These are phyloP conservation scores for Rutilus rutilus DNA, from an alignment of 2,113 vertebrate species.

Conservation along the genomic window DNA sequence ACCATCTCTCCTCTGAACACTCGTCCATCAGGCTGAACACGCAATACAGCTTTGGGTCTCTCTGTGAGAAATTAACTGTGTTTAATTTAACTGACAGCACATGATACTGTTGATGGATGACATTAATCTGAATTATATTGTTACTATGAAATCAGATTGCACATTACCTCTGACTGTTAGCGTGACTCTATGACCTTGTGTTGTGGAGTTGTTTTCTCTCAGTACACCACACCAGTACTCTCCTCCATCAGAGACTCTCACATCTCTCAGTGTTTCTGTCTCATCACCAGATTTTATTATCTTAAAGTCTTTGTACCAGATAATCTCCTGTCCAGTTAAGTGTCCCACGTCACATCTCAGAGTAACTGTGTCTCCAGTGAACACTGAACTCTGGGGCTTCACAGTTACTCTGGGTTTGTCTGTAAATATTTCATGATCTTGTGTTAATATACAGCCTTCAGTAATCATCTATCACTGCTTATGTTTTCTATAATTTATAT, in stretches of 20 bases:
- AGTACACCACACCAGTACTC: background rate
- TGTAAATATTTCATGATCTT: background rate
- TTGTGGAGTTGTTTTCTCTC: background rate
- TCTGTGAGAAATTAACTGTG: background rate
- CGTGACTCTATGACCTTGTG: too few species aligned
- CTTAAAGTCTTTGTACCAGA: background rate
- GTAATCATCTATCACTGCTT: background rate
- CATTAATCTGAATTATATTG: too few species aligned
- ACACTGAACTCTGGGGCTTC: constrained; percentile 21
- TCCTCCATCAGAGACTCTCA: constrained; percentile 37
- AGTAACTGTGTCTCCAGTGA: constrained; percentile 56
- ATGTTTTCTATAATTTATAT: background rate
- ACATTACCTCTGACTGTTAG: background rate
- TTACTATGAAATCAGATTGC: background rate
- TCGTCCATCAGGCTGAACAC: background rate
- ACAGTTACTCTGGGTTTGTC: background rate
- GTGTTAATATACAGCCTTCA: background rate
- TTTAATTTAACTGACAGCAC: background rate
- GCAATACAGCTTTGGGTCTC: constrained; percentile 11
- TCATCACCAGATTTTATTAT: constrained; percentile 29
- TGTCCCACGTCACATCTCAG: constrained; percentile 53
- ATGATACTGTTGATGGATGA: background rate
- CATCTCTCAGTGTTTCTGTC: background rate
- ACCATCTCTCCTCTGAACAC: constrained; percentile 30
- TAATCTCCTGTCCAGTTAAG: constrained; percentile 49